Base-by-base conservation (phyloP, 2,888 invertebrate genomes). In the Amblyjoppa proteus region DNA sequence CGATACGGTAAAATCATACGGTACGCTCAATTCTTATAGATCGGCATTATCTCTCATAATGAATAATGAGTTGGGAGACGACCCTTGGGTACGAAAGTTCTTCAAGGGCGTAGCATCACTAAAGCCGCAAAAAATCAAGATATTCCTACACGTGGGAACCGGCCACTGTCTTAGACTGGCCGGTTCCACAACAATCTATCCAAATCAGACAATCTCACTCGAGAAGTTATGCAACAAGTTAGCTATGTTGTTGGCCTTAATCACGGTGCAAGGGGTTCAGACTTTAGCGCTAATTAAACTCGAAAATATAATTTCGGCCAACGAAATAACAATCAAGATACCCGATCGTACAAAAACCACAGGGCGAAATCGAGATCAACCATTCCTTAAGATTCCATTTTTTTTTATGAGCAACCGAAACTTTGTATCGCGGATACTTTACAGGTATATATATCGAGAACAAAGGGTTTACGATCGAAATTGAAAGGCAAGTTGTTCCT, bases 111-210 rank as follows among this genome's bases (percentile, higher is more conserved):
- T 85, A 0, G 71, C 64, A 20, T 6, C 31, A 25, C 38, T 75
- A 9, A 79, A 70, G 3, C 77, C 85, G 16, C 73, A 20, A 74
- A 11, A 76, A 53, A 45, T 86, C 88, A 1, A 89, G 77, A 76
- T 89, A 92, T 80, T 82, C 89, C 49, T 41, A 69, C 6, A 90
- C 84, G 2, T 91, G 91, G 91, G 88, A 92, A 56, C 89, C 90
- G 2, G 51, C 53, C 25, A 13, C 41, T 34, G 74, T 75, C 0
- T 74, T 86, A 25, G 31, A 45, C 3, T 76, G 41, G 3, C 2
- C 80, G 25, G 20, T 20, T 20, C 20, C 20, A 45, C 76, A 7
- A 61, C 58, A 13, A 41, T 81, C 1, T 58, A 61, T 58, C 74
- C 78, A 7, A 45, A 64, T 7, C 78, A 84, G 5, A 75, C 41